Base-by-base conservation (phyloP, 2,797 vertebrate species). In the Gymnoscopelus braueri region DNA sequence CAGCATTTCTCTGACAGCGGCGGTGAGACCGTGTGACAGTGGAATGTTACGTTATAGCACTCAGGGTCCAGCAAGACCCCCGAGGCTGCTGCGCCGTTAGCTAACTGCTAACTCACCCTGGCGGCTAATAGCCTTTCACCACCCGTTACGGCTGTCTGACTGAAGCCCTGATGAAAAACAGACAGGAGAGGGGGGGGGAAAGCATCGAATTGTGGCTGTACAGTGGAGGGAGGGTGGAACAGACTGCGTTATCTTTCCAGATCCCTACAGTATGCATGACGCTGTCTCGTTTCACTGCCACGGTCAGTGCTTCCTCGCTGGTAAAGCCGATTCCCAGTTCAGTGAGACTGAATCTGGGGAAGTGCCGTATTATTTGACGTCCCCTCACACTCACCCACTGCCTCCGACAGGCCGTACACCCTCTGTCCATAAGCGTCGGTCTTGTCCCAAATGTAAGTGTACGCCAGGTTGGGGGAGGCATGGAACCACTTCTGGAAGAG, bases 401-500 rank as follows among this genome's bases (percentile, higher is more conserved):
- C 97, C 70, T 98, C 93, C 7, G 98, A 97, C 61, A 99, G 94
- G 26, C 97, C 97, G 23, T 97, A 99, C 67, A 99, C 97, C 77
- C 93, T 94, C 86, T 99, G 98, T 14, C 97, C 95, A 0, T 99
- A 99, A 0, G 98, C 98, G 49, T 99, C 98, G 0, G 96, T 97
- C 90, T 99, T 99, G 82, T 99, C 97, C 98, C 98, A 99, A 87
- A 98, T 96, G 90, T 98, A 99, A 3, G 96, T 98, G 84, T 98
- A 99, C 60, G 96, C 97, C 86, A 99, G 89, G 86, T 99, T 99
- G 74, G 97, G 96, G 10, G 96, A 98, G 23, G 97, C 96, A 51
- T 98, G 98, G 87, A 99, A 99, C 78, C 97, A 97, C 82, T 99
- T 99, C 90, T 99, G 98, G 88, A 99, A 99, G 68, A 99, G 95